Conservation (phyloP, 2,113 vertebrate genomes). For the Mola mola region DNA sequence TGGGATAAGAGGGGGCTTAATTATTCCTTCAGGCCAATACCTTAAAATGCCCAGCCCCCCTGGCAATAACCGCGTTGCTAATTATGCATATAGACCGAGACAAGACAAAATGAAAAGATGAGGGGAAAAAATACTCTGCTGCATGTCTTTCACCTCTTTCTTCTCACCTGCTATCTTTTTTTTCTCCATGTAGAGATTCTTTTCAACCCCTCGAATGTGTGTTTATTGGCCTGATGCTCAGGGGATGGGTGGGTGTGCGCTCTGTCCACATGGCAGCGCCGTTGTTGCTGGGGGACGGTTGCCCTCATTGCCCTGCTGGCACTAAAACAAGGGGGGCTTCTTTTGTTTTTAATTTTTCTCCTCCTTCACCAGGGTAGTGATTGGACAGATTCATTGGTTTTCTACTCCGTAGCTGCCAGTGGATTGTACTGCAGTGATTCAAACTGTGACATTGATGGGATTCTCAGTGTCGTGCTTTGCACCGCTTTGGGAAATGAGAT, state of each 20-base stretch:
- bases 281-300: conserved; percentile 46
- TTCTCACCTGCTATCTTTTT: conserved; percentile 24
- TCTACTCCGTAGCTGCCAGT: conserved; percentile 66
- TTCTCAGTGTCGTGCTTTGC: conserved; percentile 60
- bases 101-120: conserved; percentile 42
- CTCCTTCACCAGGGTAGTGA: conserved; percentile 31
- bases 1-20: conserved; percentile 64
- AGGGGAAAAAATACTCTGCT: neutral
- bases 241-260: conserved; percentile 34
- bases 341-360: conserved; percentile 9
- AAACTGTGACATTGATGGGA: conserved; percentile 71
- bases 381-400: conserved; percentile 71
- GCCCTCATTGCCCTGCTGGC: conserved; percentile 50
- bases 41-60: conserved; percentile 56
- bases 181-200: conserved; percentile 24
- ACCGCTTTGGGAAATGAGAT: conserved; percentile 74
- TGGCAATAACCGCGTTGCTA: conserved; percentile 64
- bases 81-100: conserved; percentile 66
- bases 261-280: conserved; percentile 37
- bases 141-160: conserved; percentile 23
- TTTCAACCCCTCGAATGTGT: conserved; percentile 5
- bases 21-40: conserved; percentile 68
- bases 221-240: conserved; percentile 44
- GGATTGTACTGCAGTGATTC: conserved; percentile 72
- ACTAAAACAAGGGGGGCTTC: conserved; percentile 49